A percentile compares a stretch with the other conserved stretches of the same genome.
These are phyloP conservation scores for Teleogryllus oceanicus DNA, from an alignment of 2,888 invertebrate species.

Conservation along the genomic window DNA sequence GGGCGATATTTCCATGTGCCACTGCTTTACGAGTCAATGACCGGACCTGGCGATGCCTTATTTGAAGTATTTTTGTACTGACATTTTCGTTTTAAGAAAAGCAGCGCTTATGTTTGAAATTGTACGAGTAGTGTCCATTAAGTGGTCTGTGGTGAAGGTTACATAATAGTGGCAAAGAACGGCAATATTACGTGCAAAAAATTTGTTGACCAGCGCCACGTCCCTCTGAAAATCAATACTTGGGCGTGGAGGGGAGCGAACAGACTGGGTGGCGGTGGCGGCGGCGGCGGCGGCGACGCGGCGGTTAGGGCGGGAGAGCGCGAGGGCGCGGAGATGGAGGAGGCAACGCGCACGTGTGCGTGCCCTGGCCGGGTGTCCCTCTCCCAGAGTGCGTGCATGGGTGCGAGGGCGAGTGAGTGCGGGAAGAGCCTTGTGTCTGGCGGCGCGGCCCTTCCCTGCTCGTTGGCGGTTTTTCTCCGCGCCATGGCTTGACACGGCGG, in stretches of 20 bases:
- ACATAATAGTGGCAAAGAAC: neutral
- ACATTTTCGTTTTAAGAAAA: no score
- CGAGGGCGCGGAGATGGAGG: conserved; percentile 18
- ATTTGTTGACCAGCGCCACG: conserved; percentile 5
- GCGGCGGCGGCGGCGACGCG: conserved; percentile 3
- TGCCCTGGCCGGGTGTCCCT: neutral
- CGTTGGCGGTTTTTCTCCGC: no score
- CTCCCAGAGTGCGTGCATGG: conserved; percentile 9
- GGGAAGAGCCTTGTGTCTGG: neutral
- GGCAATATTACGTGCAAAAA: neutral
- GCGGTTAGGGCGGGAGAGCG: neutral
- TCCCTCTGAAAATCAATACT: conserved; percentile 3
- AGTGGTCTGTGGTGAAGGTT: no score
- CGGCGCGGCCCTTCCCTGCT: neutral
- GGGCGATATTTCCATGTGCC: neutral
- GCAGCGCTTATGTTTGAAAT: no score
- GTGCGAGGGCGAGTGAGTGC: neutral
- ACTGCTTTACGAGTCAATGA: neutral
- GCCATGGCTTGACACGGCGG: no score
- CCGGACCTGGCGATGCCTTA: neutral
- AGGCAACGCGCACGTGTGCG: neutral
- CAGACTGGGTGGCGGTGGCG: neutral
- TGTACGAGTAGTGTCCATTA: no score
- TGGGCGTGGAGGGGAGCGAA: neutral
- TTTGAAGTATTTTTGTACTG: neutral